Conservation (phyloP, 2,113 vertebrate genomes). For the Paralichthys olivaceus region DNA sequence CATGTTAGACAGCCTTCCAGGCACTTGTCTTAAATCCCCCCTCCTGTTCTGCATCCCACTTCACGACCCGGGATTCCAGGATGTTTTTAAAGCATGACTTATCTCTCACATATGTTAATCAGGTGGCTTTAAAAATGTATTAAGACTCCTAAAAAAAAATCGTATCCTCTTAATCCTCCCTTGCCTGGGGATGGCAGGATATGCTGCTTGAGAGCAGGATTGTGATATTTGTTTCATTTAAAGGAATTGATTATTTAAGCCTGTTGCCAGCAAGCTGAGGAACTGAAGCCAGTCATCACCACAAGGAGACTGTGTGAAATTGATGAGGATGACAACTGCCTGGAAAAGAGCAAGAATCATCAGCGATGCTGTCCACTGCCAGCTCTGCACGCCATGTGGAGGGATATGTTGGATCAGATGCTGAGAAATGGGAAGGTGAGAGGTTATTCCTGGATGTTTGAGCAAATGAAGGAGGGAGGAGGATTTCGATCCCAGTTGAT, state of each 20-base stretch:
- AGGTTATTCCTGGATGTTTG: background rate
- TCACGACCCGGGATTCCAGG: conserved; percentile 16
- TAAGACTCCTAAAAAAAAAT: conserved; percentile 7
- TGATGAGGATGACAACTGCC: conserved; percentile 27
- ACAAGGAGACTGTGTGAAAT: conserved; percentile 44
- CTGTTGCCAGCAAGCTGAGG: conserved; percentile 4
- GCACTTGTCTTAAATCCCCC: conserved; percentile 34
- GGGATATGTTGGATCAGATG: conserved; percentile 6
- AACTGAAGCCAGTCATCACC: conserved; percentile 35
- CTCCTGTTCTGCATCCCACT: conserved; percentile 40
- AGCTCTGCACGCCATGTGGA: conserved; percentile 6
- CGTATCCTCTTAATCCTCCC: conserved; percentile 5
- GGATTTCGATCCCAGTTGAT: background rate
- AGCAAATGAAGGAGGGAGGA: background rate
- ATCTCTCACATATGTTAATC: conserved; percentile 23
- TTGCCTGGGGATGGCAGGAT: conserved; percentile 1
- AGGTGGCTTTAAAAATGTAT: conserved; percentile 19
- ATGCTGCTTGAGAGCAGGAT: conserved; percentile 3
- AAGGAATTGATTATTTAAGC: conserved; percentile 16
- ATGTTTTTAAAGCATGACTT: conserved; percentile 23
- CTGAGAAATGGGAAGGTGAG: background rate
- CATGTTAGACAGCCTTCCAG: conserved; percentile 43
- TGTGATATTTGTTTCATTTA: conserved; percentile 30
- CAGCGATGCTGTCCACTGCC: conserved; percentile 16
- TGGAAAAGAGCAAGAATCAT: conserved; percentile 32